Conservation (phyloP, 2,113 vertebrate species). For the Tetraodon nigroviridis region DNA sequence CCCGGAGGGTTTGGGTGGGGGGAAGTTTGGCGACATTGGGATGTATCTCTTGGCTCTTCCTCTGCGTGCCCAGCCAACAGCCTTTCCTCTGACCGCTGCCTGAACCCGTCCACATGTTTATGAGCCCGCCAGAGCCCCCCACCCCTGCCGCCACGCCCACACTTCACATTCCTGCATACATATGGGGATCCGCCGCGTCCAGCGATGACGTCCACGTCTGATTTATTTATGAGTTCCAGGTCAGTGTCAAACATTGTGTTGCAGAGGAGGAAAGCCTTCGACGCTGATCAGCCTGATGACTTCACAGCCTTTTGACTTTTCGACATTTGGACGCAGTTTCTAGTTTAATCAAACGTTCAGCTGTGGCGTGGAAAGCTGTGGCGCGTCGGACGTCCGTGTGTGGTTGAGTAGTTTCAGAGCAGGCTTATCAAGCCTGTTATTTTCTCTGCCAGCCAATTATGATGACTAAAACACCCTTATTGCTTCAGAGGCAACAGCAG, state of each 20-base stretch:
- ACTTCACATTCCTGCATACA: conserved; percentile 63
- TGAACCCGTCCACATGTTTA: conserved; percentile 62
- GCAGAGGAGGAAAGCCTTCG: conserved; percentile 33
- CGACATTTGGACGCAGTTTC: conserved; percentile 8
- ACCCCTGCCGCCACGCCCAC: conserved; percentile 54
- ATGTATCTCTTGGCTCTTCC: conserved; percentile 39
- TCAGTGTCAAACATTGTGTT: conserved; percentile 28
- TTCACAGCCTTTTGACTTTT: conserved; percentile 1
- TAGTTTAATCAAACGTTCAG: background rate
- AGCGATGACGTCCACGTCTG: conserved; percentile 46
- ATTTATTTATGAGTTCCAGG: conserved; percentile 52
- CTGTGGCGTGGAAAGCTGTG: too few species aligned
- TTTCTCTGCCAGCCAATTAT: conserved; percentile 19
- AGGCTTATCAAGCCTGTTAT: conserved; percentile 5
- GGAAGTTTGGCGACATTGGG: conserved; percentile 45
- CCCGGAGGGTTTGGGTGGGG: conserved; percentile 37
- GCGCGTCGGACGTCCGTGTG: conserved; percentile 1
- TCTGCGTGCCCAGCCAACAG: conserved; percentile 35
- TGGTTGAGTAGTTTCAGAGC: background rate
- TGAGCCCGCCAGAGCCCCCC: conserved; percentile 37
- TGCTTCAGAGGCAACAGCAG: conserved; percentile 10
- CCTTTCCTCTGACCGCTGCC: conserved; percentile 65
- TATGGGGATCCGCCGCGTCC: conserved; percentile 36
- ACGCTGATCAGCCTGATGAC: conserved; percentile 13
- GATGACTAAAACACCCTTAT: conserved; percentile 6